Evolutionary conservation across 2,797 vertebrate genomes (phyloP).

Genomic region (Cygnus olor): DNA sequence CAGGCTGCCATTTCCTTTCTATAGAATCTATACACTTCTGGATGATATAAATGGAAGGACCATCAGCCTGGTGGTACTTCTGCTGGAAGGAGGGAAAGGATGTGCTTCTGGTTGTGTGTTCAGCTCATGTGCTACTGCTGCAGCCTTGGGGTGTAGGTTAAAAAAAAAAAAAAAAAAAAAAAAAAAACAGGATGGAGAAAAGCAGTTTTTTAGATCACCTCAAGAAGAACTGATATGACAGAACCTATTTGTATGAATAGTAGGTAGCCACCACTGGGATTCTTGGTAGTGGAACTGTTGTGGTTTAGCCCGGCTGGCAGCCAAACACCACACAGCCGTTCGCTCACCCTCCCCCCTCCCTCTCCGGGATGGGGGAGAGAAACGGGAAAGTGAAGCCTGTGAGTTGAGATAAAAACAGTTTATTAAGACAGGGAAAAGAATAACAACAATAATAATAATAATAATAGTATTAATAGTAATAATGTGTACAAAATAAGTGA

Average conservation of each 20-base stretch:
- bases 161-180: background rate
- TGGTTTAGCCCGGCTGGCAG: too few species aligned
- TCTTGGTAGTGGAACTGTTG: background rate
- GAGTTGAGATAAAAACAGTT: too few species aligned
- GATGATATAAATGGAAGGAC: background rate
- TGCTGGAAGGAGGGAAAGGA: background rate
- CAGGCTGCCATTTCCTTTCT: background rate
- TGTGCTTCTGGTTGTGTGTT: background rate
- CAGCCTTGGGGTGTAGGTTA: background rate
- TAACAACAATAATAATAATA: too few species aligned
- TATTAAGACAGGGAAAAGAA: too few species aligned
- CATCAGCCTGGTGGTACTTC: background rate
- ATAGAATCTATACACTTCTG: background rate
- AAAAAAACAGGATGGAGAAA: background rate
- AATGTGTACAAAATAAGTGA: too few species aligned
- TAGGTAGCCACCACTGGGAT: background rate
- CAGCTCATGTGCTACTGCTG: background rate
- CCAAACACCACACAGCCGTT: too few species aligned
- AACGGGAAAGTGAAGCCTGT: too few species aligned
- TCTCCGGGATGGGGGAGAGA: too few species aligned
- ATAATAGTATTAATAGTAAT: too few species aligned
- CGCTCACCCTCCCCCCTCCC: too few species aligned
- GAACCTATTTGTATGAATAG: background rate
- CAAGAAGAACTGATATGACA: background rate
- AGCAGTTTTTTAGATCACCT: background rate